These are phyloP conservation scores for Drosophila nr. perissopoda DNA, from an alignment of 2,888 invertebrate genomes.

Conservation along the genomic window DNA sequence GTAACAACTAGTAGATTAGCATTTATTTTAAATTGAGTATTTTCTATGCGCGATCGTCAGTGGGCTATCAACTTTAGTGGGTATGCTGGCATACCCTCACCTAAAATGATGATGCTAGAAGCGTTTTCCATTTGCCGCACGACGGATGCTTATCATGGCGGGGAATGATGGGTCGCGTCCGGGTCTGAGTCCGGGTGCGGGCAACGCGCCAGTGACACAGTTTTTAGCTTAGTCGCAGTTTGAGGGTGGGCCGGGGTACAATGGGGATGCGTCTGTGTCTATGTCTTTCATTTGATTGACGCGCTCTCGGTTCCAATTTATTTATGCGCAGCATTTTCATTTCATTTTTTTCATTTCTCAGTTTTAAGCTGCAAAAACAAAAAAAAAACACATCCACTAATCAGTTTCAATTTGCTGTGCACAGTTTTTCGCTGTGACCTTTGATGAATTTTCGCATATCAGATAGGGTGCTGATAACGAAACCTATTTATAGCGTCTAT, in stretches of 20 bases:
- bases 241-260: not conserved
- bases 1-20: not conserved
- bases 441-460: constrained; percentile 8
- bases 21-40: not conserved
- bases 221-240: constrained; percentile 31
- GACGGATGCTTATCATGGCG: constrained; percentile 57
- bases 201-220: constrained; percentile 65
- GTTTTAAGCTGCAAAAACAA: not conserved
- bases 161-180: constrained; percentile 51
- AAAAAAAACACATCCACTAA: constrained; percentile 26
- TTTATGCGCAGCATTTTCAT: constrained; percentile 59
- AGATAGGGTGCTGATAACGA: constrained; percentile 30
- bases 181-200: constrained; percentile 30
- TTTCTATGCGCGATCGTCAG: not conserved
- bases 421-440: constrained; percentile 7
- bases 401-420: constrained; percentile 53
- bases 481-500: constrained; percentile 25
- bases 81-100: constrained; percentile 19
- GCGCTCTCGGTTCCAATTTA: constrained; percentile 58
- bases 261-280: constrained; percentile 7
- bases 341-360: constrained; percentile 11
- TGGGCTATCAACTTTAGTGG: constrained; percentile 14
- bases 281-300: constrained; percentile 51
- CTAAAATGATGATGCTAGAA: constrained; percentile 9
- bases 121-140: constrained; percentile 24